Percentiles rank a stretch among this genome's conserved stretches.
Conservation (phyloP, 2,888 invertebrate species). For the Drosophila borborema region DNA sequence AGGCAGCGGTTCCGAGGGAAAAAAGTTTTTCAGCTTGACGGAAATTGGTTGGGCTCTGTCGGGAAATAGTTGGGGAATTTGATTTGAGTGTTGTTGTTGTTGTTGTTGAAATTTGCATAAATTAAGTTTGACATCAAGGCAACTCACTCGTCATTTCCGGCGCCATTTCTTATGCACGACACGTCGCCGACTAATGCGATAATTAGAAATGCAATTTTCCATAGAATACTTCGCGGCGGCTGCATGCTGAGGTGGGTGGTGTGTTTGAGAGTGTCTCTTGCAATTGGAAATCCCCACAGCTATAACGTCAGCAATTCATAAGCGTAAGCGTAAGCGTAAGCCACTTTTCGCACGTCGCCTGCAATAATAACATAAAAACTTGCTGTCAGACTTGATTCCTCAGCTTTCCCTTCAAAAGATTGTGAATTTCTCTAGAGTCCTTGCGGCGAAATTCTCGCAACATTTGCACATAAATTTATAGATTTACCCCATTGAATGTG, state of each 20-base stretch:
- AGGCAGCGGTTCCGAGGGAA: constrained; percentile 55
- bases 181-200: constrained; percentile 83
- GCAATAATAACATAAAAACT: constrained; percentile 69
- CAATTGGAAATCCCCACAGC: constrained; percentile 61
- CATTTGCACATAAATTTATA: constrained; percentile 78
- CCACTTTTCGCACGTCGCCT: constrained; percentile 71
- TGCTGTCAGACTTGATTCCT: constrained; percentile 60
- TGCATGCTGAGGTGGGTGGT: constrained; percentile 49
- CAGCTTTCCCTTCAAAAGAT: constrained; percentile 45
- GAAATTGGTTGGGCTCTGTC: constrained; percentile 55
- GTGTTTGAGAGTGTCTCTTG: constrained; percentile 15
- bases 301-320: constrained; percentile 80
- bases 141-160: constrained; percentile 77
- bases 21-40: constrained; percentile 66
- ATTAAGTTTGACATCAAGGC: constrained; percentile 42
- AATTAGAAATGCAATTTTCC: constrained; percentile 84
- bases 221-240: constrained; percentile 81
- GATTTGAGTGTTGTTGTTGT: neutral
- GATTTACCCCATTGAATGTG: constrained; percentile 52
- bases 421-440: constrained; percentile 67
- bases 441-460: constrained; percentile 59
- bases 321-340: constrained; percentile 75
- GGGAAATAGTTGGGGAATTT: neutral
- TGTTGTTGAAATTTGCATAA: constrained; percentile 68
- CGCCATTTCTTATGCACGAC: constrained; percentile 83